Percentiles rank a stretch among this genome's conserved stretches.
phyloP scores from a whole-genome alignment of 1,140 invertebrate genomes.

The Eupristina koningsbergeri region DNA sequence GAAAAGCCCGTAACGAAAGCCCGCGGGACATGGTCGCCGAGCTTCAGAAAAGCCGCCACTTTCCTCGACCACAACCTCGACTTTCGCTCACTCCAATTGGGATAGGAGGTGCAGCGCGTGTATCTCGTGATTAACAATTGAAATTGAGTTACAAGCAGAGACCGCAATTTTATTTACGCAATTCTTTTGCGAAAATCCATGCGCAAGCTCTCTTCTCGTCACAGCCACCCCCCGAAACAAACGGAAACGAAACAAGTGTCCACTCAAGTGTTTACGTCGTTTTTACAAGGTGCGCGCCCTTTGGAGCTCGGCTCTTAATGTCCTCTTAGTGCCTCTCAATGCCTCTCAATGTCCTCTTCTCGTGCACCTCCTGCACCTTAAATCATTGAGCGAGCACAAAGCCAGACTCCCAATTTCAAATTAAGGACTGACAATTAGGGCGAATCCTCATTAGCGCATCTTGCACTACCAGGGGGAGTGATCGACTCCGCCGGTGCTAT shows the following conservation, averaged over 20 bases:
- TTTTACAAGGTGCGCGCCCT: conserved; percentile 31
- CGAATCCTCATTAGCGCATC: conserved; percentile 64
- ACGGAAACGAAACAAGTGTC: background rate
- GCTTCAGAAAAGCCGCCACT: conserved; percentile 22
- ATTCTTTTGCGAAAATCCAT: background rate
- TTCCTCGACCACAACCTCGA: too few species aligned
- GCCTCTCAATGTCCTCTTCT: background rate
- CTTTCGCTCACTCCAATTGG: background rate
- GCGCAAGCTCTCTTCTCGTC: background rate
- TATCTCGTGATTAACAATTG: conserved; percentile 39
- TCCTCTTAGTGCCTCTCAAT: background rate
- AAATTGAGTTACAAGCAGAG: conserved; percentile 30
- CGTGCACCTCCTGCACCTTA: background rate
- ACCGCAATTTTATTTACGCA: conserved; percentile 27
- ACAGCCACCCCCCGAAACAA: too few species aligned
- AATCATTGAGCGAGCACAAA: conserved; percentile 42
- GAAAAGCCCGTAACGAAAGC: conserved; percentile 19
- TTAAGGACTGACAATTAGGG: conserved; percentile 64
- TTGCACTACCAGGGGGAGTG: conserved; percentile 56
- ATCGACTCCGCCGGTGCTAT: too few species aligned
- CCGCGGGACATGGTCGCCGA: background rate
- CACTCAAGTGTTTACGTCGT: conserved; percentile 6
- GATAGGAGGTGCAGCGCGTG: conserved; percentile 5
- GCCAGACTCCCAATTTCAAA: conserved; percentile 61
- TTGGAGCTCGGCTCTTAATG: too few species aligned